Evolutionary conservation across 2,888 invertebrate genomes (phyloP).

Genomic region (Psococerastis gibbosa): DNA sequence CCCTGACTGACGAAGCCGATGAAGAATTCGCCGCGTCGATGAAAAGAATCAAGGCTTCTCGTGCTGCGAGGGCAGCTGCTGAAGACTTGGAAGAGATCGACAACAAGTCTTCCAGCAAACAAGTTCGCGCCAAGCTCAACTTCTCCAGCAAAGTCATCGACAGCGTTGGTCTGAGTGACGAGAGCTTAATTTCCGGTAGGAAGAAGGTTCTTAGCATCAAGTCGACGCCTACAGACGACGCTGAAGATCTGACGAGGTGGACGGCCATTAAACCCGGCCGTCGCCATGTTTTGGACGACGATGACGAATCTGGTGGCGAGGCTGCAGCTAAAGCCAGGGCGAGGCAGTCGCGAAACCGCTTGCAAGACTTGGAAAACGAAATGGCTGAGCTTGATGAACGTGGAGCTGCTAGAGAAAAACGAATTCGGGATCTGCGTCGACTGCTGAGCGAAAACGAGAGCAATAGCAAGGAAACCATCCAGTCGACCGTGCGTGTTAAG

Average conservation of each 20-base stretch:
- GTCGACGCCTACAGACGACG: conserved; percentile 29
- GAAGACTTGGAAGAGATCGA: conserved; percentile 19
- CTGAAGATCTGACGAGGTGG: conserved; percentile 42
- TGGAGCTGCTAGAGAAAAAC: conserved; percentile 46
- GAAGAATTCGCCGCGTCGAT: conserved; percentile 28
- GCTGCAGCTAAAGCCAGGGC: conserved; percentile 44
- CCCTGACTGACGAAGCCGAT: conserved; percentile 25
- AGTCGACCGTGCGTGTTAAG: conserved; percentile 18
- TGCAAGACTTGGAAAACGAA: conserved; percentile 53
- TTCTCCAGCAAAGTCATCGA: conserved; percentile 45
- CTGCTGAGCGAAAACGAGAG: conserved; percentile 39
- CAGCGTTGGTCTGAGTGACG: conserved; percentile 31
- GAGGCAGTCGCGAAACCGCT: conserved; percentile 41
- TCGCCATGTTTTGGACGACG: conserved; percentile 26
- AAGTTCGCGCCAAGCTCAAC: conserved; percentile 22
- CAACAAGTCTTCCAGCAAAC: conserved; percentile 10
- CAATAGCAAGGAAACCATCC: conserved; percentile 26
- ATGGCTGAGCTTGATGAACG: conserved; percentile 51
- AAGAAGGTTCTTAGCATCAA: conserved; percentile 5
- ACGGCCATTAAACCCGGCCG: conserved; percentile 16
- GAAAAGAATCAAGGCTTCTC: conserved; percentile 29
- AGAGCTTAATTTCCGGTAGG: conserved; percentile 16
- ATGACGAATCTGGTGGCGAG: conserved; percentile 20
- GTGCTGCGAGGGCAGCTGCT: conserved; percentile 29
- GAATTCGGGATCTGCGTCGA: conserved; percentile 47